These are phyloP conservation scores for Neodon shergylaensis DNA, from an alignment of 2,113 vertebrate genomes.

Conservation along the genomic window DNA sequence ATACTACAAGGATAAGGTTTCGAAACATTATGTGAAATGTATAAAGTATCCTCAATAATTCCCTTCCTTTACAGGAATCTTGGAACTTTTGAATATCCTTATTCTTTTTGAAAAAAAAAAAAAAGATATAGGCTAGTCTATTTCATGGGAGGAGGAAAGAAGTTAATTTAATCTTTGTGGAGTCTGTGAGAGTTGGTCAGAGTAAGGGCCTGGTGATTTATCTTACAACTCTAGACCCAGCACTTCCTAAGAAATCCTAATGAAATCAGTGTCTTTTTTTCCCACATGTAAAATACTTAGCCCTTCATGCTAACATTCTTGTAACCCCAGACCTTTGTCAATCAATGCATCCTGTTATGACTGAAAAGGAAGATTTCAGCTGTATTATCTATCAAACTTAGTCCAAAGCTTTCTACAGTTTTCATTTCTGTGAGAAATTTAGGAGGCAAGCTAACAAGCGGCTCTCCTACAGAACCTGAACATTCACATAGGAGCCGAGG, in stretches of 20 bases:
- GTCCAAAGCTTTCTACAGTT: background rate
- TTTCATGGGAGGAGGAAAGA: background rate
- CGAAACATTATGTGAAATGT: constrained; percentile 17
- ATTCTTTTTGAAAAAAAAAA: background rate
- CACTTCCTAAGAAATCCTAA: background rate
- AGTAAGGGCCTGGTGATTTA: background rate
- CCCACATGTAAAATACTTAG: background rate
- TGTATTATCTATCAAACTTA: background rate
- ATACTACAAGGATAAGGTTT: background rate
- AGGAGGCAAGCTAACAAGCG: background rate
- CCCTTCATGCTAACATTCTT: background rate
- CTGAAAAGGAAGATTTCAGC: background rate
- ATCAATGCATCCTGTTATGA: background rate
- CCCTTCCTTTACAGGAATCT: background rate
- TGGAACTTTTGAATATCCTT: background rate
- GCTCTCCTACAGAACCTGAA: background rate
- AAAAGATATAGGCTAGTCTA: background rate
- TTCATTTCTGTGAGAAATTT: background rate
- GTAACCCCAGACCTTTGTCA: background rate
- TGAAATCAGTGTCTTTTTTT: background rate
- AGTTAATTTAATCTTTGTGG: background rate
- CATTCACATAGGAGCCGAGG: background rate
- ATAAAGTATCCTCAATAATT: background rate
- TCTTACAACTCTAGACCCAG: background rate
- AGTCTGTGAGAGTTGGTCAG: background rate